phyloP scores from a whole-genome alignment of 2,797 vertebrate genomes.

The Liparis tanakae region DNA sequence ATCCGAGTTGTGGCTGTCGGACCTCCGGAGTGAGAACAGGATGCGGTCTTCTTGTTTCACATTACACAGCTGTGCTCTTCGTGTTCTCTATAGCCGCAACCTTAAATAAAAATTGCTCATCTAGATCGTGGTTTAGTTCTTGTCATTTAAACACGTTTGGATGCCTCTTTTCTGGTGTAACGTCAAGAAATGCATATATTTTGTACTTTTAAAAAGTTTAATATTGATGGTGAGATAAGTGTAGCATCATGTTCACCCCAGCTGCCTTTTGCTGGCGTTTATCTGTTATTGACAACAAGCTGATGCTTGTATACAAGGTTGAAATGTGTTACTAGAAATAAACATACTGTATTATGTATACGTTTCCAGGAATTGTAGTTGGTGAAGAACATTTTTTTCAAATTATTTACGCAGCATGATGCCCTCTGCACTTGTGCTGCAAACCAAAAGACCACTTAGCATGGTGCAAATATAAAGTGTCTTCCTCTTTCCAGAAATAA shows the following conservation, averaged over 20 bases:
- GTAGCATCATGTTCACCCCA: neutral
- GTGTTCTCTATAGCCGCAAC: neutral
- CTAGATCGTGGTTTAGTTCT: neutral
- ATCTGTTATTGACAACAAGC: fast-evolving
- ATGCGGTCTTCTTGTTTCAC: conserved; percentile 65
- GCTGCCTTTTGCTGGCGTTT: neutral
- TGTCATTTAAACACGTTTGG: neutral
- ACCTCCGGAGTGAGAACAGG: conserved; percentile 63
- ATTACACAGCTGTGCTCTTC: neutral
- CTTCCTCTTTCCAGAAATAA: conserved; percentile 56
- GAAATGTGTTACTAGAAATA: conserved; percentile 3
- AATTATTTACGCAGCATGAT: neutral
- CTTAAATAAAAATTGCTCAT: neutral
- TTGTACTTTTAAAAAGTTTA: neutral
- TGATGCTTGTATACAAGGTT: neutral
- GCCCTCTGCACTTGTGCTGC: conserved; percentile 1
- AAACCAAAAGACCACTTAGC: neutral
- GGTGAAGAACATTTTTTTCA: neutral
- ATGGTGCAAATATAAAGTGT: neutral
- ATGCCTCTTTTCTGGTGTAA: neutral
- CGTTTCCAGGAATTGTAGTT: neutral
- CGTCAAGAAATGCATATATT: neutral
- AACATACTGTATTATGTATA: neutral
- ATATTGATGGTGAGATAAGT: neutral
- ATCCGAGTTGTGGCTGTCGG: neutral